Base-by-base conservation (phyloP, 2,888 invertebrate species). In the Aplocera efformata region DNA sequence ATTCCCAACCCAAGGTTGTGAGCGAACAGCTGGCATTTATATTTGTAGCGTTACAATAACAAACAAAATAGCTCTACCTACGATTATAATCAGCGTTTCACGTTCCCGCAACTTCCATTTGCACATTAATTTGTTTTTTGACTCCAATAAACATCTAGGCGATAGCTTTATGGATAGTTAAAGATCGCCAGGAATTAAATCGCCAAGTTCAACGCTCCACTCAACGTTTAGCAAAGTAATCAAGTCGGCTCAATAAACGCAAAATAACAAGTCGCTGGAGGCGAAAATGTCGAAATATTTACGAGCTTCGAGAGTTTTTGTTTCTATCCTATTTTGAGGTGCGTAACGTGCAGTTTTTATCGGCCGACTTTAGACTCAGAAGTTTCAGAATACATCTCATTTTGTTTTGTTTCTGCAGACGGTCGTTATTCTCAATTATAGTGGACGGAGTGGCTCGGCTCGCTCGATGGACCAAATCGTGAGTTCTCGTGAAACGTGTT, bases 251-350 rank as follows among this genome's bases (percentile, higher is more conserved):
- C 71, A 75, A 78, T 74, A 78, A 79, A 76, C 70, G 73, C 72
- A 72, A 77, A 78, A 78, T 72, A 79, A 79, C 75, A 62, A 73
- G 61, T 69, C 56, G 74, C 71, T 63, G 52, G 66, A 63, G 62
- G 77, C 73, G 67, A 74, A 78, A 75, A 77, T 78, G 74, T 72
- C 72, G 75, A 79, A 81, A 78, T 79, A 69, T 80, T 81, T 78
- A 81, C 72, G 70, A 76, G 74, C 66, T 67, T 62, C 56, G 50
- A 68, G 63, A 67, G 71, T 74, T 81, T 80, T 79, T 78, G 72
- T 71, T 73, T 73, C 62, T 60, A 51, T 63, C 61, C 67, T 71
- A 71, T 69, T 75, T 74, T 73, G 68, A 69, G 65, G 56, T 55
- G 50, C 49, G 52, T 60, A 65, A 64, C 63, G 55, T 64, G 62